phyloP scores from a whole-genome alignment of 2,797 vertebrate genomes.

The Acanthurus tractus region DNA sequence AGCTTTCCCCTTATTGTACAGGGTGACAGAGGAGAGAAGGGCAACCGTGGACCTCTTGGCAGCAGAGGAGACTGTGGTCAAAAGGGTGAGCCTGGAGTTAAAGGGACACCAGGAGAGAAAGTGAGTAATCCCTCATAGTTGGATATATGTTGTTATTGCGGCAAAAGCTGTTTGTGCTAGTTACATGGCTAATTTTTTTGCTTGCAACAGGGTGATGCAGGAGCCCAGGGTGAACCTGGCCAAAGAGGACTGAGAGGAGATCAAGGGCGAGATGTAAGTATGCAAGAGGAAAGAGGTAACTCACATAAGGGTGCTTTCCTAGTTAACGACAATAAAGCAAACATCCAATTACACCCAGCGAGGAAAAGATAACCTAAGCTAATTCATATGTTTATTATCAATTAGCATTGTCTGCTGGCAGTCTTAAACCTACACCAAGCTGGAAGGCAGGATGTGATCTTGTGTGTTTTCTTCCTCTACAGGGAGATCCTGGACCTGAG shows the following conservation, averaged over 20 bases:
- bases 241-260: constrained; percentile 78
- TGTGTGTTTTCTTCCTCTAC: constrained; percentile 48
- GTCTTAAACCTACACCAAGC: neutral
- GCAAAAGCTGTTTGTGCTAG: neutral
- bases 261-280: constrained; percentile 72
- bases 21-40: constrained; percentile 92
- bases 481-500: constrained; percentile 91
- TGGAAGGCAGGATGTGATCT: constrained; percentile 14
- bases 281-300: neutral
- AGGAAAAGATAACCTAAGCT: neutral
- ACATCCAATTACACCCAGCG: neutral
- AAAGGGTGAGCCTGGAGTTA: constrained; percentile 89
- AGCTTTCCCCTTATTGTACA: constrained; percentile 61
- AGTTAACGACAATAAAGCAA: neutral
- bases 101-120: constrained; percentile 86
- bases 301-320: neutral
- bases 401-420: neutral
- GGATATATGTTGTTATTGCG: neutral
- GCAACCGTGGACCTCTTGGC: constrained; percentile 88
- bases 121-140: constrained; percentile 74
- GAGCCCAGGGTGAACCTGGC: constrained; percentile 82
- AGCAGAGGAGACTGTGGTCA: constrained; percentile 92
- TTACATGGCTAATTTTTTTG: constrained; percentile 16
- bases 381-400: constrained; percentile 3
- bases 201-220: constrained; percentile 81